Base-by-base conservation (phyloP, 1,140 invertebrate species). In the Plutomurus gul region DNA sequence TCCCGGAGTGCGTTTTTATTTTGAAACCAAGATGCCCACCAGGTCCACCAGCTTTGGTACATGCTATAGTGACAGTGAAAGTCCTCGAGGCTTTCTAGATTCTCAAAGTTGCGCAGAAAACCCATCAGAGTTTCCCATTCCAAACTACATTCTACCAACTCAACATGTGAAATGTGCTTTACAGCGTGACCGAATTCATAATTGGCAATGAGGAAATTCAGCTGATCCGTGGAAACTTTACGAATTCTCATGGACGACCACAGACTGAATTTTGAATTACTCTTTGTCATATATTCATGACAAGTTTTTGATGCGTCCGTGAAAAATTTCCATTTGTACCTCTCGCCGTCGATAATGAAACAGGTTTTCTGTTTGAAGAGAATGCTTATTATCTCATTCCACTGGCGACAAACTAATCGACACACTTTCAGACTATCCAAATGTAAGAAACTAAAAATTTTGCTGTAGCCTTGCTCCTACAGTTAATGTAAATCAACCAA, bases 241-340 rank as follows among this genome's bases (percentile, higher is more conserved):
- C 75, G 27, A 30, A 76, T 20, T 60, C 75, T 76, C 75, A 76
- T 76, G 3, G 75, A 36, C 11, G 75, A 60, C 75, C 75, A 76
- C 5, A 56, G n/a, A 36, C 27, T 56, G n/a, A 76, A 76, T 40
- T 76, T 76, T 25, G 56, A 65, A 5, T 18, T n/a, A 25, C 47
- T 22, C 11, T 22, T 60, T 65, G 56, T 18, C 13, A 65, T 33
- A 16, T 30, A 65, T 18, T 65, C 16, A 1, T n/a, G 7, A 30
- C 18, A 30, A 4, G 30, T 65, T 43, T 27, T 40, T 0, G 36
- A 72, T 25, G 70, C 60, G 10, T 37, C 60, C 7, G 33, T 11
- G 22, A 18, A 71, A 71, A 72, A 72, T 25, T 27, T 39, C 36
- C 36, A 72, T 25, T 40, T 72, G 36, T 40, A 72, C 39, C 25